A percentile compares a stretch with the other conserved stretches of the same genome.
phyloP scores from a whole-genome alignment of 2,113 vertebrate species.

The Callipepla squamata region DNA sequence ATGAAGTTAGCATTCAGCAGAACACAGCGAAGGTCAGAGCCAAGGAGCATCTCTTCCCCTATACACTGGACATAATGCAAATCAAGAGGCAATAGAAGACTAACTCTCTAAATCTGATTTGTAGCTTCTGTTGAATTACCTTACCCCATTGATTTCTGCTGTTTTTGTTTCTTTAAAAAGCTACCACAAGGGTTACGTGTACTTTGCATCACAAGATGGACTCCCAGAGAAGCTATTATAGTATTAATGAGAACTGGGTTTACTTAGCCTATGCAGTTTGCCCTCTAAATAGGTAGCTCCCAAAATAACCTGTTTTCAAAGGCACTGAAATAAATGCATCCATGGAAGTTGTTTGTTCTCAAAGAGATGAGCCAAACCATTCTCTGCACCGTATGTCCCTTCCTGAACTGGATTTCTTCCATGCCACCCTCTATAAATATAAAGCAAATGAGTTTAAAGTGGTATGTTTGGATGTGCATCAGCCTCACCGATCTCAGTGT shows the following conservation, averaged over 20 bases:
- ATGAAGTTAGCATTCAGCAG: background rate
- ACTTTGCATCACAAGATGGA: background rate
- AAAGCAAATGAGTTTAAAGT: background rate
- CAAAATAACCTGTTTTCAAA: background rate
- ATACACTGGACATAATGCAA: rapidly evolving
- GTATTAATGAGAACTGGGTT: background rate
- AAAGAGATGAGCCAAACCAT: background rate
- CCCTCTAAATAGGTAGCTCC: background rate
- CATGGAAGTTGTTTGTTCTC: background rate
- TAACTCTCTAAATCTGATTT: background rate
- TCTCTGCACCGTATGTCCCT: background rate
- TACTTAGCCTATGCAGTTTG: background rate
- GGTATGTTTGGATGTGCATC: background rate
- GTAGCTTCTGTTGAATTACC: background rate
- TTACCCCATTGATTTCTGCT: rapidly evolving
- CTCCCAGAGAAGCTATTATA: background rate
- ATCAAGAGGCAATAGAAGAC: background rate
- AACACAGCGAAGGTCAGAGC: background rate
- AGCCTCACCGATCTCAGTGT: background rate
- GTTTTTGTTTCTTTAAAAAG: background rate
- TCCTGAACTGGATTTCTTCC: background rate
- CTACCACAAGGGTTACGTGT: background rate
- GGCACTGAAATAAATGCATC: background rate
- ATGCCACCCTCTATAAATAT: background rate
- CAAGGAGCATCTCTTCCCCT: rapidly evolving